Conservation (phyloP, 2,888 invertebrate species). For the Pyrgus malvae region DNA sequence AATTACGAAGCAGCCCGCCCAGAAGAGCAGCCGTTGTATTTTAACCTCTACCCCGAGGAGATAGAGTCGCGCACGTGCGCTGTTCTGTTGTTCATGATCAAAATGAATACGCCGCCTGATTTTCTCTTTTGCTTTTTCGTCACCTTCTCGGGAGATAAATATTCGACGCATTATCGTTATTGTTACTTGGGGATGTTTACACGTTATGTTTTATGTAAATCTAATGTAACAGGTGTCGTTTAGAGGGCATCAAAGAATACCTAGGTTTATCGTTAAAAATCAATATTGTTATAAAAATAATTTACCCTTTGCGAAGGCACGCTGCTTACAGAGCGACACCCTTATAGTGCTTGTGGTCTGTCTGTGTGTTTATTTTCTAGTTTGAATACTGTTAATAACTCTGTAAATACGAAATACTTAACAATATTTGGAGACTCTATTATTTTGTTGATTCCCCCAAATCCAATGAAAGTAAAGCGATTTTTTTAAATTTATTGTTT, state of each 20-base stretch:
- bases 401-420: too few relatives aligned
- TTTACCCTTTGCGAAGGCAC: slow-evolving; percentile 29
- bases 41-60: slow-evolving; percentile 61
- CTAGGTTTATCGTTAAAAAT: slow-evolving; percentile 40
- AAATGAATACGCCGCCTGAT: slow-evolving; percentile 51
- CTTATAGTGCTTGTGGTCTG: too few relatives aligned
- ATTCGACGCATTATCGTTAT: slow-evolving; percentile 38
- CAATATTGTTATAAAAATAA: slow-evolving; percentile 38
- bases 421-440: too few relatives aligned
- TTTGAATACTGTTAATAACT: too few relatives aligned
- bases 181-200: slow-evolving; percentile 31
- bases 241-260: slow-evolving; percentile 49
- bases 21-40: slow-evolving; percentile 51
- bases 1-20: slow-evolving; percentile 56
- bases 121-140: slow-evolving; percentile 43
- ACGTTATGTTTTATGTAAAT: slow-evolving; percentile 33
- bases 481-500: too few relatives aligned
- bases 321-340: neutral
- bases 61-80: slow-evolving; percentile 71
- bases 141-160: slow-evolving; percentile 39
- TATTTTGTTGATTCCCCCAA: too few relatives aligned
- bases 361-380: too few relatives aligned
- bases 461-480: too few relatives aligned
- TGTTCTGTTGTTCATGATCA: slow-evolving; percentile 53
- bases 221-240: slow-evolving; percentile 70